These are phyloP conservation scores for Acronicta alni DNA, from an alignment of 2,888 invertebrate species.

Conservation along the genomic window DNA sequence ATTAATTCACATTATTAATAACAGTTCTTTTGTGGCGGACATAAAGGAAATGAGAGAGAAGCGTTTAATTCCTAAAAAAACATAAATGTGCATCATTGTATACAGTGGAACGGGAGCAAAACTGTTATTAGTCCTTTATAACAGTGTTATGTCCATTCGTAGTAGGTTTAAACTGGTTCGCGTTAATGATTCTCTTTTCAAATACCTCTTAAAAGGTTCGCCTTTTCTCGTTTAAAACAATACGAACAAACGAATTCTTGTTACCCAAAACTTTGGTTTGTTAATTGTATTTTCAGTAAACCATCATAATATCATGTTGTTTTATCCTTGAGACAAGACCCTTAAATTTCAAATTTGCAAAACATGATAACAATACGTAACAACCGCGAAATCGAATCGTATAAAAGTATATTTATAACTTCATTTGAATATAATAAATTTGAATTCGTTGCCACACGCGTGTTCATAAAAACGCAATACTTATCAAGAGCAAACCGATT, in stretches of 20 bases:
- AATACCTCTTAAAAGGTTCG: background rate
- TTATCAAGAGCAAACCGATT: constrained; percentile 53
- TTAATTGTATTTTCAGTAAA: background rate
- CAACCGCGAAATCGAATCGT: constrained; percentile 23
- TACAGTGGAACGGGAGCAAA: constrained; percentile 31
- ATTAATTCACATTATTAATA: constrained; percentile 56
- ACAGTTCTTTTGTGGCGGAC: constrained; percentile 46
- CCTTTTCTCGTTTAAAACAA: background rate
- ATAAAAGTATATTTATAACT: constrained; percentile 21
- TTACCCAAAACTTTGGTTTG: background rate
- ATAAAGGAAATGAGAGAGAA: constrained; percentile 47
- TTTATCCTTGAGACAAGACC: background rate
- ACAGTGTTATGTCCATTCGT: constrained; percentile 21
- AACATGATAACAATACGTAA: constrained; percentile 6
- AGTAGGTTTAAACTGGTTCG: constrained; percentile 19
- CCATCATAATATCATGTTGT: background rate
- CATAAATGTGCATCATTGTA: constrained; percentile 50
- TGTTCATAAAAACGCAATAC: constrained; percentile 37
- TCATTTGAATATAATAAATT: constrained; percentile 32
- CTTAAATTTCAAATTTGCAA: background rate
- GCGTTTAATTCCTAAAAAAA: constrained; percentile 39
- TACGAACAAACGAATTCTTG: background rate
- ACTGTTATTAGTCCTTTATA: constrained; percentile 33
- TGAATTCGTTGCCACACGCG: constrained; percentile 15
- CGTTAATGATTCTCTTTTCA: constrained; percentile 16